Evolutionary conservation across 2,888 invertebrate species (phyloP), one percentile per base, ranked within the genome.

Genomic region (Tridacna gigas): DNA sequence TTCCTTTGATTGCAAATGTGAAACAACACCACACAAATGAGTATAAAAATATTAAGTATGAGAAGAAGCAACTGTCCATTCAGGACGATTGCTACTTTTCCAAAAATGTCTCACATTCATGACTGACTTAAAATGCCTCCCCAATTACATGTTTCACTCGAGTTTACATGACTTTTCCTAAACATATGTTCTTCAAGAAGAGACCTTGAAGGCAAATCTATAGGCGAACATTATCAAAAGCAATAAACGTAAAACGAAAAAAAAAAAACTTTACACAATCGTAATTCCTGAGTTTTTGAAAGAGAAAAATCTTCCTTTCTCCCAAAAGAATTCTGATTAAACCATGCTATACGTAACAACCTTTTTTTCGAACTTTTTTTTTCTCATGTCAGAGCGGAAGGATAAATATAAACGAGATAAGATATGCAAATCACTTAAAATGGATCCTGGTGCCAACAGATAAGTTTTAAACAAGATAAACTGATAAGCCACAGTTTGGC

Each of bases 381-480:
- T 37, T 37, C 45, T 67, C 45, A 13, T 37, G 67, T 67, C 67
- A 66, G 47, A 83, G 73, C 79, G 79, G 83, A 80, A 77, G 80
- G 76, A 22, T 75, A 48, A 25, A 65, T 51, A 73, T 67, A 77
- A 47, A 48, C 20, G 37, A 65, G 84, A 84, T 84, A 81, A 84
- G 84, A 84, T 84, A 81, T 22, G 78, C 66, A 51, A 76, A 81
- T 71, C 69, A 79, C 66, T 78, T 80, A 47, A 77, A 83, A 71
- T 48, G 73, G 66, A 18, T 63, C 26, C 69, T 48, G 80, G 83
- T 84, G 80, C 80, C 83, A 75, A 51, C 22, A 71, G 77, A 83
- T 83, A 79, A 83, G 37, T 63, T 75, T 69, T 61, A 48, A 82
- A 82, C 75, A 74, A 78, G 82, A 82, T 82, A 48, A 45, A n/a